Percentiles rank a stretch among this genome's conserved stretches.
These are phyloP conservation scores for Rousettus leschenaultii DNA, from an alignment of 2,113 vertebrate species.

Conservation along the genomic window DNA sequence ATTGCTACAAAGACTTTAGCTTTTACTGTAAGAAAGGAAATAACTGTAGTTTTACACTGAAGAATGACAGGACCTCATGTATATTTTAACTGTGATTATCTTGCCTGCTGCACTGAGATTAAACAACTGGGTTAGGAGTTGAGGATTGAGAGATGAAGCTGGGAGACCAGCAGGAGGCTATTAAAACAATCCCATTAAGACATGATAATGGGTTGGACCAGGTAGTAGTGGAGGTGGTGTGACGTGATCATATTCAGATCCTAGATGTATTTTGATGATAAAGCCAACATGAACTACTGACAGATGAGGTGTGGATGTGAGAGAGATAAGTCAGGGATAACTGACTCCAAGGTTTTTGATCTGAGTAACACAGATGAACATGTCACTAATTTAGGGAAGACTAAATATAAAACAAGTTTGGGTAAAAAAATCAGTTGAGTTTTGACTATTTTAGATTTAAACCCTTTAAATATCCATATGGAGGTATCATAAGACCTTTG, in stretches of 20 bases:
- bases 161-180: background rate
- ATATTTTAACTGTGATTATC: background rate
- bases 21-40: background rate
- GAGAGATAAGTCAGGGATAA: background rate
- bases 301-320: background rate
- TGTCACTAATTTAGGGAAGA: background rate
- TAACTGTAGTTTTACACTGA: background rate
- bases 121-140: background rate
- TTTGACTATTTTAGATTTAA: constrained; percentile 14
- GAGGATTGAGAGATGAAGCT: background rate
- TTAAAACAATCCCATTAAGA: constrained; percentile 23
- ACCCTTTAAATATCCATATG: constrained; percentile 29
- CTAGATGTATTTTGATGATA: background rate
- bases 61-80: background rate
- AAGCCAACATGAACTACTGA: background rate
- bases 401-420: background rate
- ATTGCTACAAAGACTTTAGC: background rate
- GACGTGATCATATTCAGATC: constrained; percentile 1
- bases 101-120: background rate
- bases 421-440: background rate
- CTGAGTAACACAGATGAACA: background rate
- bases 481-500: background rate
- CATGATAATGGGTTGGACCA: background rate
- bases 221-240: background rate
- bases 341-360: background rate